Percentiles rank a stretch among this genome's conserved stretches.
Evolutionary conservation across 1,140 invertebrate species (phyloP).

Genomic region (Scaptomyza graminum): DNA sequence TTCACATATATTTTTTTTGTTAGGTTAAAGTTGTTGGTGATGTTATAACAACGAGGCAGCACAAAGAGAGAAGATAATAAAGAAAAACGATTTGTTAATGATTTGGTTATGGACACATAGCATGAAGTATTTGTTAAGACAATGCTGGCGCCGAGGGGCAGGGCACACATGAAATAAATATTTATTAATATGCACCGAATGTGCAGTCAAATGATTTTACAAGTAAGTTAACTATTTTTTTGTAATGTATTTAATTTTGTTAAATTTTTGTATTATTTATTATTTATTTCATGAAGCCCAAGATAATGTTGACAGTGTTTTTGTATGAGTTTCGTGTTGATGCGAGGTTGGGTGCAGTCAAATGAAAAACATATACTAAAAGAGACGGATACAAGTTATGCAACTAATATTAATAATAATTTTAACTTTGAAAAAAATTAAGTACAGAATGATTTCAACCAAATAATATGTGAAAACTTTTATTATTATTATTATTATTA

Average conservation of each 20-base stretch:
- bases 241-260: too few species aligned
- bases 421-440: not conserved
- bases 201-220: too few species aligned
- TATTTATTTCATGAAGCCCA: not conserved
- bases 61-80: slow-evolving; percentile 79
- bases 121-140: slow-evolving; percentile 18
- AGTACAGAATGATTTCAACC: not conserved
- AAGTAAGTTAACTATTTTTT: too few species aligned
- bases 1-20: slow-evolving; percentile 24
- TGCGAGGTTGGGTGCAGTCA: slow-evolving; percentile 5
- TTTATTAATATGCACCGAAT: too few species aligned
- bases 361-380: not conserved
- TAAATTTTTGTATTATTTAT: not conserved
- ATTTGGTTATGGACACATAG: slow-evolving; percentile 49
- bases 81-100: slow-evolving; percentile 76
- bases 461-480: not conserved
- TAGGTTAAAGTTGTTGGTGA: slow-evolving; percentile 56
- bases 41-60: slow-evolving; percentile 57
- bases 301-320: slow-evolving; percentile 1
- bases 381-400: too few species aligned
- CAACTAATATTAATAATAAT: too few species aligned
- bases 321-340: slow-evolving; percentile 16
- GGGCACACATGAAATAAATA: slow-evolving; percentile 2
- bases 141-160: not conserved
- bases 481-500: too few species aligned